Conservation (phyloP, 2,888 invertebrate species). For the Branchipolynoe longqiensis region DNA sequence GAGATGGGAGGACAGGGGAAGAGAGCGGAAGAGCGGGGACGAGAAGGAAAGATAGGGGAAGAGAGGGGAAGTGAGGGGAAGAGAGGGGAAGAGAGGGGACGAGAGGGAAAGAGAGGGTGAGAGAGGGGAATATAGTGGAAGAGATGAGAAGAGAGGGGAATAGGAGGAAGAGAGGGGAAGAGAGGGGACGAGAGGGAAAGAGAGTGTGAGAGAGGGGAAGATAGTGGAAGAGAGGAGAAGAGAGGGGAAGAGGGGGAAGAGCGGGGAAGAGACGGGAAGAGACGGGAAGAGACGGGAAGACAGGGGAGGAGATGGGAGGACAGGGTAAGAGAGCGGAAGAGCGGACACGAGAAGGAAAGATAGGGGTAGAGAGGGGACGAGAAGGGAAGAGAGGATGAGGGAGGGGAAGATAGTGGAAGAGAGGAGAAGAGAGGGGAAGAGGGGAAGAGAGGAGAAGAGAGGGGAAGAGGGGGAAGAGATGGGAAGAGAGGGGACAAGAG, state of each 20-base stretch:
- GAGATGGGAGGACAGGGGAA: too few relatives aligned
- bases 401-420: not conserved
- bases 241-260: not conserved
- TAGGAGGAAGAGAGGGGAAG: not conserved
- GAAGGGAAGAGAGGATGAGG: not conserved
- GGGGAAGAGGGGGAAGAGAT: not conserved
- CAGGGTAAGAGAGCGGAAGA: constrained; percentile 7
- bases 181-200: not conserved
- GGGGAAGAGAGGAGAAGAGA: not conserved
- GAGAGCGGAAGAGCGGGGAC: too few relatives aligned
- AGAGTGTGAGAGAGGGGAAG: not conserved
- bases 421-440: not conserved
- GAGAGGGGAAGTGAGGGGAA: too few relatives aligned
- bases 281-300: not conserved
- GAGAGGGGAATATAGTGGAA: not conserved
- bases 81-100: too few relatives aligned
- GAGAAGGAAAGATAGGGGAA: too few relatives aligned
- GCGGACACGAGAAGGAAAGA: not conserved
- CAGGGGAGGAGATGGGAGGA: not conserved
- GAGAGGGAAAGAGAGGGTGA: too few relatives aligned
- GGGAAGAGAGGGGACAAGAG: not conserved
- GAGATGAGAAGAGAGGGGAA: not conserved
- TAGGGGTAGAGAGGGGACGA: not conserved
- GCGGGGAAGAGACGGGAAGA: not conserved
- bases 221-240: not conserved